These are phyloP conservation scores for Orientallactaga sibirica DNA, from an alignment of 2,797 vertebrate genomes.

Conservation along the genomic window DNA sequence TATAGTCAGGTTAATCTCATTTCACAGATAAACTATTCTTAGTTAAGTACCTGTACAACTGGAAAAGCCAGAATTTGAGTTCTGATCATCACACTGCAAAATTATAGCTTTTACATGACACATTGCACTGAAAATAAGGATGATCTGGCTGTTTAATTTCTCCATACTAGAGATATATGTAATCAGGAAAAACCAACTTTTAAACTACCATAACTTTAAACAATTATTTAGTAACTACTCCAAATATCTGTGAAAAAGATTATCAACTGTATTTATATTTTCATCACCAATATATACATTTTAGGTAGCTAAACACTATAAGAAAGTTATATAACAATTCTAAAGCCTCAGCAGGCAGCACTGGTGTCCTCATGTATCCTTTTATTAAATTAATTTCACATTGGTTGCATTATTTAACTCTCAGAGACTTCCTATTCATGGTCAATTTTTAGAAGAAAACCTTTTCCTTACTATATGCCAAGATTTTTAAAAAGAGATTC, in stretches of 20 bases:
- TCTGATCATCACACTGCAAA: background rate
- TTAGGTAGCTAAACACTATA: constrained; percentile 9
- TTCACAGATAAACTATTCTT: constrained; percentile 57
- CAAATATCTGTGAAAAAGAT: background rate
- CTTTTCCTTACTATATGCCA: constrained; percentile 1
- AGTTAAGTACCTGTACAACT: constrained; percentile 26
- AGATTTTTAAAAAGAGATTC: background rate
- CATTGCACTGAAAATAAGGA: background rate
- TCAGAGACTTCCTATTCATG: constrained; percentile 43
- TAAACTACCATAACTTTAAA: background rate
- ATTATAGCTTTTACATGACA: background rate
- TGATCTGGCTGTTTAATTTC: background rate
- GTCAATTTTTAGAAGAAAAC: constrained; percentile 43
- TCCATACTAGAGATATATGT: background rate
- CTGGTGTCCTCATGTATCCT: background rate
- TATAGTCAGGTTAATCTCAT: constrained; percentile 52
- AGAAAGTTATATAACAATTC: constrained; percentile 3
- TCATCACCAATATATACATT: background rate
- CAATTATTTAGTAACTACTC: background rate
- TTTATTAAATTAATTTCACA: background rate
- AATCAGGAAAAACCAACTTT: background rate
- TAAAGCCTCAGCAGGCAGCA: background rate
- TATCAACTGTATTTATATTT: constrained; percentile 1
- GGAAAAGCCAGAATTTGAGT: constrained; percentile 24
- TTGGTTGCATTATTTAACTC: constrained; percentile 19